A percentile compares a stretch with the other conserved stretches of the same genome.
phyloP scores from a whole-genome alignment of 1,140 invertebrate species.

The Phymastichus coffea region DNA sequence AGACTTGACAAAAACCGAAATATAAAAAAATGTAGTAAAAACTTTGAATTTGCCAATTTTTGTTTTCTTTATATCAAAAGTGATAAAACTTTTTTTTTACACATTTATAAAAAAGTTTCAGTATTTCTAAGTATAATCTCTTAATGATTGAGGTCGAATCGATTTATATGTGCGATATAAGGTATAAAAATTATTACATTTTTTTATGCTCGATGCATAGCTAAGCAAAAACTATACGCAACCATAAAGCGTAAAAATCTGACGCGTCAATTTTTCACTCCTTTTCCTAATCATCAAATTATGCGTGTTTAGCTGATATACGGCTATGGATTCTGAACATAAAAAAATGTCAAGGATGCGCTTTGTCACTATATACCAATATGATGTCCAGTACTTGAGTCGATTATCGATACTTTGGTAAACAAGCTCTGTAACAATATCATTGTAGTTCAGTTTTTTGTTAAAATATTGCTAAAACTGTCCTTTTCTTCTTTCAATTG shows the following conservation, averaged over 20 bases:
- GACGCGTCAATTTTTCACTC: no score
- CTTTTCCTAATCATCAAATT: no score
- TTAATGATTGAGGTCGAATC: background rate
- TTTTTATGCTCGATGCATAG: slow-evolving; percentile 13
- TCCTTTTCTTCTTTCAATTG: background rate
- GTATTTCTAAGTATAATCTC: background rate
- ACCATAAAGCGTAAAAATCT: no score
- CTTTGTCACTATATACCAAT: no score
- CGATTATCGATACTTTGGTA: slow-evolving; percentile 14
- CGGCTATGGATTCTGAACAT: no score
- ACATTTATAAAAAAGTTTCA: slow-evolving; percentile 16
- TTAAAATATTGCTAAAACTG: slow-evolving; percentile 18
- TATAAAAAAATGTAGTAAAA: no score
- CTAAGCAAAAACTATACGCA: slow-evolving; percentile 19
- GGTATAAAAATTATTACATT: slow-evolving; percentile 24
- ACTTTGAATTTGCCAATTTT: no score
- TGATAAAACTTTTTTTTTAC: no score
- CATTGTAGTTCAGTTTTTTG: slow-evolving; percentile 6
- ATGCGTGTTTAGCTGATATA: no score
- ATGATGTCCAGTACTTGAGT: slow-evolving; percentile 4
- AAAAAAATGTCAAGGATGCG: no score
- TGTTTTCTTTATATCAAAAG: no score
- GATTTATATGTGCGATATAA: slow-evolving; percentile 3
- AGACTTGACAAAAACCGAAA: no score
- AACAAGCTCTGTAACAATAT: slow-evolving; percentile 22